Evolutionary conservation across 2,797 vertebrate species (phyloP).

Genomic region (Gymnocypris eckloni): DNA sequence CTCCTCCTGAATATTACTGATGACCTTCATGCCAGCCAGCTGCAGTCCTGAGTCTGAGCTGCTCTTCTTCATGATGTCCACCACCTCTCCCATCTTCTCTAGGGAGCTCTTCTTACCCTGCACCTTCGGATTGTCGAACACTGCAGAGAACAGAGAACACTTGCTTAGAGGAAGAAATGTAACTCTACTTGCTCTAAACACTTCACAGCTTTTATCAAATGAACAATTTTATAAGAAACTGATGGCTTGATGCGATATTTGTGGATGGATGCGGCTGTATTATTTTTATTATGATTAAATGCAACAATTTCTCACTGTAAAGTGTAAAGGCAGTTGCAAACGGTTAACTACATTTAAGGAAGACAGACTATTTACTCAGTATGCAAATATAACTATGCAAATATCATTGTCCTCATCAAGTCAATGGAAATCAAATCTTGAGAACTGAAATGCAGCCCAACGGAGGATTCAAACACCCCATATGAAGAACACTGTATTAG

Average conservation of each 20-base stretch:
- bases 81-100: slow-evolving; percentile 79
- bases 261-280: neutral
- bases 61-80: slow-evolving; percentile 82
- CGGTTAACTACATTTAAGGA: no score
- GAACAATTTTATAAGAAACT: neutral
- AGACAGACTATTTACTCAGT: no score
- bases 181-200: no score
- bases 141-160: slow-evolving; percentile 62
- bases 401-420: no score
- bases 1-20: slow-evolving; percentile 83
- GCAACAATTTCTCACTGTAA: no score
- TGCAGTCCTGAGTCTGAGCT: slow-evolving; percentile 75
- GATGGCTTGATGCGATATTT: neutral
- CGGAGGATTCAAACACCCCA: no score
- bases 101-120: slow-evolving; percentile 76
- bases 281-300: neutral
- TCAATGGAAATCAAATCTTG: no score
- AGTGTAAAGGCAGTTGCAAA: no score
- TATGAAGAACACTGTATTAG: neutral
- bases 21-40: slow-evolving; percentile 79
- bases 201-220: neutral
- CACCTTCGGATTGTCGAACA: slow-evolving; percentile 73
- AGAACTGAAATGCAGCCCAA: no score
- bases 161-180: neutral
- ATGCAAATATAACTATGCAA: no score